phyloP scores from a whole-genome alignment of 37 sponge, comb jelly and placozoan species.

The Dysidea cf. avara region DNA sequence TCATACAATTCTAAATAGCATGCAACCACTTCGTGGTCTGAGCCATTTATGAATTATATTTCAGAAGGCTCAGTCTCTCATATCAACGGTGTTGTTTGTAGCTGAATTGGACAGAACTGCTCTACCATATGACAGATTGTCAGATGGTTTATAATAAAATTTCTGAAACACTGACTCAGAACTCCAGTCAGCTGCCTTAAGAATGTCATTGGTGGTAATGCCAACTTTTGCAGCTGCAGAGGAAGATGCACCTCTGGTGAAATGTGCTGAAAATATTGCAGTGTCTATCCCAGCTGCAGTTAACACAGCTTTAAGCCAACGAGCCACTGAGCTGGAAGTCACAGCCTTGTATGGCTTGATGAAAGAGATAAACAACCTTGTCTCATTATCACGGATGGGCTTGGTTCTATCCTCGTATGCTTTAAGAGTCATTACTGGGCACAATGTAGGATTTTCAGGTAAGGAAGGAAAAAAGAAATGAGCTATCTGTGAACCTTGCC shows the following conservation, averaged over 20 bases:
- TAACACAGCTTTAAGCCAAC: constrained; percentile 15
- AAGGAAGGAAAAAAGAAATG: constrained; percentile 3
- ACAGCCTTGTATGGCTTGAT: constrained; percentile 21
- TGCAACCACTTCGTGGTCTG: constrained; percentile 19
- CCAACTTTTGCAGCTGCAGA: constrained; percentile 25
- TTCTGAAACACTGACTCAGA: constrained; percentile 38
- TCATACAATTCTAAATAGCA: constrained; percentile 32
- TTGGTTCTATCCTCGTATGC: constrained; percentile 7
- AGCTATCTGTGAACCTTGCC: background rate
- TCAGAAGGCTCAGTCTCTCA: constrained; percentile 33
- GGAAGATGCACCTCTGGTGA: constrained; percentile 28
- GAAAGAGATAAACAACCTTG: constrained; percentile 20
- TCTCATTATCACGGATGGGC: background rate
- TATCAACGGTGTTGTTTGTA: too few relatives aligned
- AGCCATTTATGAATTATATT: constrained; percentile 32
- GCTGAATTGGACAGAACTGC: too few relatives aligned
- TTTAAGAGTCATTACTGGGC: constrained; percentile 13
- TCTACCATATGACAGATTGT: constrained; percentile 8
- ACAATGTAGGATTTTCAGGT: background rate
- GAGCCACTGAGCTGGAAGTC: background rate
- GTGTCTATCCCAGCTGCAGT: constrained; percentile 27
- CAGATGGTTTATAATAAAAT: constrained; percentile 18
- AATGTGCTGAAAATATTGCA: constrained; percentile 24
- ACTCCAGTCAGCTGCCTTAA: constrained; percentile 38
- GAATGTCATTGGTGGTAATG: constrained; percentile 28